Evolutionary conservation across 2,888 invertebrate genomes (phyloP).

Genomic region (Agriopis aurantiaria): DNA sequence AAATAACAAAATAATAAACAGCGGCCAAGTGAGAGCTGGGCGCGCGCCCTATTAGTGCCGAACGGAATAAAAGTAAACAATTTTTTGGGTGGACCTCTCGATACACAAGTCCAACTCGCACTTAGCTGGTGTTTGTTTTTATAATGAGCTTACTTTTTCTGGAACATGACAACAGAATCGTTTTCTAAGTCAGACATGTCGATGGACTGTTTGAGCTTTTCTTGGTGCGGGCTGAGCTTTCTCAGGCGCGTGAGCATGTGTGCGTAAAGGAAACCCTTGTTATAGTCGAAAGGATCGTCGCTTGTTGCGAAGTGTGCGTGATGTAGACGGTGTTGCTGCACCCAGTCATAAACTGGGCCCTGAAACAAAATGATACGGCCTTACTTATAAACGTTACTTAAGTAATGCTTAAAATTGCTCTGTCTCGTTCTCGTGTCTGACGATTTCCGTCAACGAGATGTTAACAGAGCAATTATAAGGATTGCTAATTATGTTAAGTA

Average conservation of each 20-base stretch:
- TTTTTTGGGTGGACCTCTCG: no score
- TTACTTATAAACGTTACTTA: neutral
- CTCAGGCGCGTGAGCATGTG: slow-evolving; percentile 91
- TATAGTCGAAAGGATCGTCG: slow-evolving; percentile 93
- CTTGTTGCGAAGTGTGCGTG: slow-evolving; percentile 92
- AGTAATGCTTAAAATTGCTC: neutral
- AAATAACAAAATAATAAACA: no score
- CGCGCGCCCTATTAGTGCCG: no score
- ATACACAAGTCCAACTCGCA: no score
- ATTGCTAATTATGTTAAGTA: no score
- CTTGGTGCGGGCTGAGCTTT: slow-evolving; percentile 88
- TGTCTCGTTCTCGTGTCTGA: no score
- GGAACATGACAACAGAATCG: slow-evolving; percentile 92
- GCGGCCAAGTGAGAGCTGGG: no score
- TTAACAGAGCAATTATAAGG: no score
- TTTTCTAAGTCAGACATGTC: slow-evolving; percentile 93
- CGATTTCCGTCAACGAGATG: no score
- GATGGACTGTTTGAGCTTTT: slow-evolving; percentile 88
- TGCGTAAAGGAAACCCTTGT: slow-evolving; percentile 92
- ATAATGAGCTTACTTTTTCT: slow-evolving; percentile 20
- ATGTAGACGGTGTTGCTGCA: slow-evolving; percentile 92
- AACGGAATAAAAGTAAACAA: no score
- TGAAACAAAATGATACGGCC: slow-evolving; percentile 62
- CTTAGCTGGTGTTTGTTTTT: no score
- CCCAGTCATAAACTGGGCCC: slow-evolving; percentile 95